phyloP scores from a whole-genome alignment of 2,797 vertebrate species.

The Geotrypetes seraphini region DNA sequence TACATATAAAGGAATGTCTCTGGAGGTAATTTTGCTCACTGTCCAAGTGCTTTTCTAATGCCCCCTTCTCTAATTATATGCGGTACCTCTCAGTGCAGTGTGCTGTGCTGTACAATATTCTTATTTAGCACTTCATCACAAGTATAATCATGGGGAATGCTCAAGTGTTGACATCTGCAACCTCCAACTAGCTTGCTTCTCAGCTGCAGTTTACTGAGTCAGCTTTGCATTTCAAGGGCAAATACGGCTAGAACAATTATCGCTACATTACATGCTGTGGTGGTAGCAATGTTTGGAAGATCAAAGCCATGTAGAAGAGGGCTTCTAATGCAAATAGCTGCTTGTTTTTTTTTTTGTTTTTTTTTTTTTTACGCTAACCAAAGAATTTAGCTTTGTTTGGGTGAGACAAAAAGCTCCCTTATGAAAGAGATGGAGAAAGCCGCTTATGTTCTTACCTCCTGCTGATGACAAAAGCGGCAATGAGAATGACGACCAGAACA shows the following conservation, averaged over 20 bases:
- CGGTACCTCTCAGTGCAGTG: too few species aligned
- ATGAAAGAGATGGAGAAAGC: slow-evolving; percentile 27
- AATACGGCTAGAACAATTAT: slow-evolving; percentile 39
- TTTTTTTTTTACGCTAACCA: slow-evolving; percentile 62
- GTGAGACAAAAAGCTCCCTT: slow-evolving; percentile 40
- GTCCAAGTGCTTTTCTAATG: too few species aligned
- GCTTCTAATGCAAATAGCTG: slow-evolving; percentile 45
- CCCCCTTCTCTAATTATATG: too few species aligned
- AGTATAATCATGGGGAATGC: too few species aligned
- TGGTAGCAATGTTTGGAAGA: slow-evolving; percentile 37
- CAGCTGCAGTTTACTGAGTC: slow-evolving; percentile 28
- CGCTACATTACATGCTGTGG: slow-evolving; percentile 37
- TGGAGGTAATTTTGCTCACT: too few species aligned
- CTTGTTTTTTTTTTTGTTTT: slow-evolving; percentile 65
- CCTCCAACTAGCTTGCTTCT: slow-evolving; percentile 19
- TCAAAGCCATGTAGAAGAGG: slow-evolving; percentile 44
- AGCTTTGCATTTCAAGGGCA: slow-evolving; percentile 44
- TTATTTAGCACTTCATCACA: too few species aligned
- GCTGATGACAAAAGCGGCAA: slow-evolving; percentile 90
- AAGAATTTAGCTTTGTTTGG: slow-evolving; percentile 50
- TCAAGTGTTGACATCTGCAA: too few species aligned
- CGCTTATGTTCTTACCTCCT: slow-evolving; percentile 75
- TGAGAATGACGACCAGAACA: slow-evolving; percentile 90
- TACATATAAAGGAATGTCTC: too few species aligned
- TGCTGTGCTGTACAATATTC: too few species aligned